A percentile compares a stretch with the other conserved stretches of the same genome.
Evolutionary conservation across 2,888 invertebrate genomes (phyloP).

Genomic region (Drosophila leonis): DNA sequence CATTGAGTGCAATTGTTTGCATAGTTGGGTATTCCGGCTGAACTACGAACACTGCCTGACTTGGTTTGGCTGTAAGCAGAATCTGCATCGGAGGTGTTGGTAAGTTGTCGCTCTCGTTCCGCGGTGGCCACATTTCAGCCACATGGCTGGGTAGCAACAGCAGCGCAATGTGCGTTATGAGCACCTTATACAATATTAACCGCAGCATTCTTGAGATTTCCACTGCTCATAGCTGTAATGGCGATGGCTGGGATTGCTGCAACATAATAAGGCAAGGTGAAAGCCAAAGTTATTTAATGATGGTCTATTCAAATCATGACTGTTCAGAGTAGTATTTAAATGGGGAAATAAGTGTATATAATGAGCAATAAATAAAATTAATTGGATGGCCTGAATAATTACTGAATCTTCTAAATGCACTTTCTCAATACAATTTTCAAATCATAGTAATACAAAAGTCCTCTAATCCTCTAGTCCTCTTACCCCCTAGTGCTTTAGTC

Average conservation of each 20-base stretch:
- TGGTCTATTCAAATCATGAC: background rate
- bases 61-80: background rate
- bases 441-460: too few species aligned
- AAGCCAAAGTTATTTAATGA: background rate
- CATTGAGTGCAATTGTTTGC: conserved; percentile 4
- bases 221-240: conserved; percentile 34
- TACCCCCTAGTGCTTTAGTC: too few species aligned
- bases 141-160: conserved; percentile 19
- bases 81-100: background rate
- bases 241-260: conserved; percentile 5
- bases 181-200: conserved; percentile 24
- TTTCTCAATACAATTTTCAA: too few species aligned
- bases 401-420: too few species aligned
- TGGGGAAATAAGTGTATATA: background rate
- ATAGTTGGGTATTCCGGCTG: background rate
- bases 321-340: background rate
- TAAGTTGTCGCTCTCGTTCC: background rate
- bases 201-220: conserved; percentile 34
- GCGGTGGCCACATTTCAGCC: background rate
- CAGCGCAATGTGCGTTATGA: conserved; percentile 23
- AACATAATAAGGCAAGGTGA: conserved; percentile 5
- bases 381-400: too few species aligned
- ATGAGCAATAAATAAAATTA: too few species aligned
- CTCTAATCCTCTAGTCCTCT: too few species aligned
- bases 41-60: background rate